Percentiles rank a stretch among this genome's conserved stretches.
phyloP scores from a whole-genome alignment of 1,140 invertebrate genomes.

The Myzus persicae region DNA sequence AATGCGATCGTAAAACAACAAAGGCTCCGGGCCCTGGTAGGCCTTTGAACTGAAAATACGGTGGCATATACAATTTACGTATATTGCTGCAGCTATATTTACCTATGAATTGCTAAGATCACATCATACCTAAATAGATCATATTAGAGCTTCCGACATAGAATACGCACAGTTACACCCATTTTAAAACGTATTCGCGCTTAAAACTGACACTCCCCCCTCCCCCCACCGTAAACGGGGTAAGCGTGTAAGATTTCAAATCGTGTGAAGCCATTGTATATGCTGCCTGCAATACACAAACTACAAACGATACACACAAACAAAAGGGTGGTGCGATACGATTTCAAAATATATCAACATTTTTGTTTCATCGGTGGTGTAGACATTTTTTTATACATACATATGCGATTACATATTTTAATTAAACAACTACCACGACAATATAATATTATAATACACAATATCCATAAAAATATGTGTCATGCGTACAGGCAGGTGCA shows the following conservation, averaged over 20 bases:
- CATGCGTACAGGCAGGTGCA: too few relatives aligned
- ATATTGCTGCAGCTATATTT: neutral
- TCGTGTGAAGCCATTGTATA: neutral
- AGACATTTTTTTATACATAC: too few relatives aligned
- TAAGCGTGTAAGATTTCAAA: too few relatives aligned
- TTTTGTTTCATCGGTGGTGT: neutral
- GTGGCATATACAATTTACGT: neutral
- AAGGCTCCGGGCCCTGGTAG: neutral
- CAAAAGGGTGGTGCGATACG: neutral
- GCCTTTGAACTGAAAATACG: slow-evolving; percentile 13
- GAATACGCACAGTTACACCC: neutral
- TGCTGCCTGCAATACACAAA: neutral
- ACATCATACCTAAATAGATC: neutral
- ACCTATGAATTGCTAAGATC: neutral
- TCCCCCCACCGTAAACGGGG: too few relatives aligned
- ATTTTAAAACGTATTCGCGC: neutral
- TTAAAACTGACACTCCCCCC: too few relatives aligned
- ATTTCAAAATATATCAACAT: neutral
- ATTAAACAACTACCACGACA: neutral
- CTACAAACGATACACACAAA: neutral
- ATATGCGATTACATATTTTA: neutral
- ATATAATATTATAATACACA: neutral
- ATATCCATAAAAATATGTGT: neutral
- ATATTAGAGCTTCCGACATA: neutral
- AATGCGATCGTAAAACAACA: slow-evolving; percentile 12